Evolutionary conservation across 1,140 invertebrate genomes (phyloP).

Genomic region (Solenopsis invicta): DNA sequence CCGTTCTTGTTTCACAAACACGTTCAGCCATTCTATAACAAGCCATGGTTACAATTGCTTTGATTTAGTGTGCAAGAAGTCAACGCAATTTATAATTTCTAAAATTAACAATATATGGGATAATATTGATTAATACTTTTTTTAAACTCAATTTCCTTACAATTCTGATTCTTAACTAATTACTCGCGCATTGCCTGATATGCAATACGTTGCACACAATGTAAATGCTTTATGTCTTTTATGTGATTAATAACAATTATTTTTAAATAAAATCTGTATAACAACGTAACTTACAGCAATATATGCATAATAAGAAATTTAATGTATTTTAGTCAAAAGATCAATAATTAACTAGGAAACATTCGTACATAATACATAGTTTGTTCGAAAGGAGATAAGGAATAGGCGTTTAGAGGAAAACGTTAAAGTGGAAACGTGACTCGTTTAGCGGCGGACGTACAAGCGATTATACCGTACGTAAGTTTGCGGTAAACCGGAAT

Average conservation of each 20-base stretch:
- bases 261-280: constrained; percentile 10
- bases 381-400: constrained; percentile 10
- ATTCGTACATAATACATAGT: neutral
- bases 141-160: neutral
- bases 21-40: constrained; percentile 32
- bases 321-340: neutral
- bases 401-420: neutral
- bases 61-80: constrained; percentile 32
- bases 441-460: constrained; percentile 55
- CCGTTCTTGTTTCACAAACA: constrained; percentile 62
- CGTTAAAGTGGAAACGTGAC: neutral
- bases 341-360: neutral
- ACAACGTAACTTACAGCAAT: no score
- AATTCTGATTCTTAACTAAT: constrained; percentile 5
- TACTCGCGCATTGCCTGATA: neutral
- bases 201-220: neutral
- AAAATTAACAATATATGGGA: constrained; percentile 1
- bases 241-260: neutral
- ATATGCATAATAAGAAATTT: neutral
- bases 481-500: constrained; percentile 74
- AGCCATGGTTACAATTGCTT: constrained; percentile 20
- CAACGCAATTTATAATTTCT: neutral
- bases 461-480: constrained; percentile 65
- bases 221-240: neutral
- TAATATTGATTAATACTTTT: neutral